phyloP scores from a whole-genome alignment of 2,797 vertebrate species.

The Pogonophryne albipinna region DNA sequence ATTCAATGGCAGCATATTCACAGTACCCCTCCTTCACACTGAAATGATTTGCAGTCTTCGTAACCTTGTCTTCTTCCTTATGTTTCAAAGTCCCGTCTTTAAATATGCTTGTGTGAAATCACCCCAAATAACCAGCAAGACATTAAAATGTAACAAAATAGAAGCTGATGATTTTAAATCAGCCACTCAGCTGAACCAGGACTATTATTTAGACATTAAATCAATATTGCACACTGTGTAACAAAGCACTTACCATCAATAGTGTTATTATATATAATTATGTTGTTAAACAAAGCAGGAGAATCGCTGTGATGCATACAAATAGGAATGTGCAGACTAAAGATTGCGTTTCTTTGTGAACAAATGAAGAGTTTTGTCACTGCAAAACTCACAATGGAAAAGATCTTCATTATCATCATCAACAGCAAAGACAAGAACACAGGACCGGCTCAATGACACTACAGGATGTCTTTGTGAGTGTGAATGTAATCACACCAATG shows the following conservation, averaged over 20 bases:
- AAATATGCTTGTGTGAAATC: not conserved
- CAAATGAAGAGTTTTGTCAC: not conserved
- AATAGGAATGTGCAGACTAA: not conserved
- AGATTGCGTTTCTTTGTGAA: not conserved
- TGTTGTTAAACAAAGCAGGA: not conserved
- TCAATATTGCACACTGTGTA: not conserved
- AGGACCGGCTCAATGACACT: conserved; percentile 23
- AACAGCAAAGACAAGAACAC: conserved; percentile 15
- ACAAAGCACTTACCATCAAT: not conserved
- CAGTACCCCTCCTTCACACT: conserved; percentile 1
- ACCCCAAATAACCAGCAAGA: not conserved
- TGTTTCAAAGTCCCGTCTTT: not conserved
- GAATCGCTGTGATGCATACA: not conserved
- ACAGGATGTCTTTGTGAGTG: conserved; percentile 22
- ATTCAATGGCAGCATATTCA: conserved; percentile 13
- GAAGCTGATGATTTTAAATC: not conserved
- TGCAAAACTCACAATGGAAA: conserved; percentile 1
- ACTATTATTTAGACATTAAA: not conserved
- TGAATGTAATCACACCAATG: conserved; percentile 7
- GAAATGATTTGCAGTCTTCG: not conserved
- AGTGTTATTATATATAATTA: not conserved
- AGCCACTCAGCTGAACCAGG: not conserved
- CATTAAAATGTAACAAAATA: not conserved
- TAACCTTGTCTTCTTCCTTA: not conserved
- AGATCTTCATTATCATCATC: not conserved